phyloP scores from a whole-genome alignment of 1,140 invertebrate species.

The Hypsibius dujardini region DNA sequence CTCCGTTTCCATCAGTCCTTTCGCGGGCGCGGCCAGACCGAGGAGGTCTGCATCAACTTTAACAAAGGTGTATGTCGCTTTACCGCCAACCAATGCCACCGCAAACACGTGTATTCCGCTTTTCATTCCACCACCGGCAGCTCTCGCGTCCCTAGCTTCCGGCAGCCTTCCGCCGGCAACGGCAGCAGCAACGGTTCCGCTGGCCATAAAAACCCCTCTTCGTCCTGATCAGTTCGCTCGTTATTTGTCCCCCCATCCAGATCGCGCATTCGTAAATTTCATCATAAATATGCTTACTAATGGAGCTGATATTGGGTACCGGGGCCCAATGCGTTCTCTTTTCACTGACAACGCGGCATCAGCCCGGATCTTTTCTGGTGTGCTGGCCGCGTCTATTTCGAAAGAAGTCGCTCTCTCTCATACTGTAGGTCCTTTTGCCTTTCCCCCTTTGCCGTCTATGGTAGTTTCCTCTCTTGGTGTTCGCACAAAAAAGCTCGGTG shows the following conservation, averaged over 20 bases:
- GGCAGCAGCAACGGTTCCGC: not conserved
- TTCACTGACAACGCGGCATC: not conserved
- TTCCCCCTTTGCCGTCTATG: not conserved
- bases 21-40: conserved; percentile 2
- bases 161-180: not conserved
- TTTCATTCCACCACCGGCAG: not conserved
- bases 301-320: conserved; percentile 4
- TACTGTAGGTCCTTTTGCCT: not conserved
- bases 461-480: not conserved
- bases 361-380: not conserved
- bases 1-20: not conserved
- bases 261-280: not conserved
- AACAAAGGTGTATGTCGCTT: not conserved
- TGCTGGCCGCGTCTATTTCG: not conserved
- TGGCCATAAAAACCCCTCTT: not conserved
- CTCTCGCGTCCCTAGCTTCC: not conserved
- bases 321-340: not conserved
- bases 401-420: not conserved
- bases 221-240: not conserved
- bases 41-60: conserved; percentile 5
- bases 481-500: not conserved
- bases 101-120: not conserved
- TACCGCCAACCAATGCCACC: not conserved
- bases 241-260: not conserved
- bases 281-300: not conserved